A percentile compares a stretch with the other conserved stretches of the same genome.
These are phyloP conservation scores for Rotaria sp. DNA, from an alignment of 2,888 invertebrate species.

Conservation along the genomic window DNA sequence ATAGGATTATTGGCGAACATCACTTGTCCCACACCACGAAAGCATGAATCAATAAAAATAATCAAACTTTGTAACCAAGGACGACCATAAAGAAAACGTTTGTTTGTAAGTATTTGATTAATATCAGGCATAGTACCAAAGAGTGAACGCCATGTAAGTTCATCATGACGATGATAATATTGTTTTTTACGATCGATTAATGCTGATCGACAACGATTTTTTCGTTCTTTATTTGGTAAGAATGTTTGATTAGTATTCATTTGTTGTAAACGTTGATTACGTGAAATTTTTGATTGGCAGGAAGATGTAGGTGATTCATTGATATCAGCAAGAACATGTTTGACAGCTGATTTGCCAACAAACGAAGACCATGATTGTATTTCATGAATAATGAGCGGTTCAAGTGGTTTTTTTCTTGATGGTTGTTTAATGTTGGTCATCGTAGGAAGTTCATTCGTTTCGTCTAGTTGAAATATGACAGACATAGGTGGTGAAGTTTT, in stretches of 20 bases:
- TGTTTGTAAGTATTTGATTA: not conserved
- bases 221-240: not conserved
- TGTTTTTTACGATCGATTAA: not conserved
- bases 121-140: not conserved
- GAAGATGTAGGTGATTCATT: not conserved
- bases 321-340: not conserved
- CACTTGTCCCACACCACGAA: not conserved
- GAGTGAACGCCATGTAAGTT: not conserved
- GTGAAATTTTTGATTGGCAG: not conserved
- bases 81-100: not conserved
- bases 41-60: conserved; percentile 11
- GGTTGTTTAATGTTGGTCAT: not conserved
- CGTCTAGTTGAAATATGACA: not conserved
- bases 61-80: not conserved
- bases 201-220: not conserved
- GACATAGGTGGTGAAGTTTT: not conserved
- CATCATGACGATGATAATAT: not conserved
- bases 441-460: not conserved
- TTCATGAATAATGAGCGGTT: not conserved
- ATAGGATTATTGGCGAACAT: conserved; percentile 20
- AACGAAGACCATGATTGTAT: not conserved
- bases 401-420: not conserved
- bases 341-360: not conserved
- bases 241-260: not conserved
- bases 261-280: not conserved